These are phyloP conservation scores for Dicerorhinus sumatrensis DNA, from an alignment of 2,113 vertebrate species.

Conservation along the genomic window DNA sequence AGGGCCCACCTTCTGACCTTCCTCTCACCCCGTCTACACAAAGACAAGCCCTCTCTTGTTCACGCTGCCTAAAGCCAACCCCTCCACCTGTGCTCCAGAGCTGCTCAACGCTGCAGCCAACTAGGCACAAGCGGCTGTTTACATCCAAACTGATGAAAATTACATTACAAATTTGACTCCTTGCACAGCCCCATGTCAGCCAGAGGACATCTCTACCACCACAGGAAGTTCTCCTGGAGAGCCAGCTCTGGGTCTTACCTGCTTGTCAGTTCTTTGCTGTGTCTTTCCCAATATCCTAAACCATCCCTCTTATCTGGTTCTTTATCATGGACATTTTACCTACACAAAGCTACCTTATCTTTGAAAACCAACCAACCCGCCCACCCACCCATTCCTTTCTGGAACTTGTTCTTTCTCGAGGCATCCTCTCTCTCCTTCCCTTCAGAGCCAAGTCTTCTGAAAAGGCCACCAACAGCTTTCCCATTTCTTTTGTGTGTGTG, in stretches of 20 bases:
- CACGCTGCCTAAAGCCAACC: neutral
- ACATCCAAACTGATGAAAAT: rapidly evolving
- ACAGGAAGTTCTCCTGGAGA: rapidly evolving
- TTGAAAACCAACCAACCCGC: neutral
- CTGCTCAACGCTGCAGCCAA: neutral
- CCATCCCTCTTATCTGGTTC: rapidly evolving
- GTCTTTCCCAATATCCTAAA: too few relatives aligned
- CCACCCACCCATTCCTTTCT: neutral
- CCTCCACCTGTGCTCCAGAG: too few relatives aligned
- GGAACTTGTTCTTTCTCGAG: neutral
- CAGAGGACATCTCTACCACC: rapidly evolving
- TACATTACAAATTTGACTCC: rapidly evolving
- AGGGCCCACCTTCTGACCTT: neutral
- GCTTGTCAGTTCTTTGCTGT: neutral
- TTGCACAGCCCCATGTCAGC: neutral
- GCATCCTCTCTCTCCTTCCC: neutral
- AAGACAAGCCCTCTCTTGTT: neutral
- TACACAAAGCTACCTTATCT: neutral
- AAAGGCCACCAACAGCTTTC: neutral
- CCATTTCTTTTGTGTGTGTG: too few relatives aligned
- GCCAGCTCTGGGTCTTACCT: neutral
- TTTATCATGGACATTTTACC: too few relatives aligned
- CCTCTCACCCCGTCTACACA: neutral
- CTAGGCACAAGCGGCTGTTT: neutral
- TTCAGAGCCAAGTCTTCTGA: neutral